phyloP scores from a whole-genome alignment of 2,888 invertebrate species.

The Cheilosia soror region DNA sequence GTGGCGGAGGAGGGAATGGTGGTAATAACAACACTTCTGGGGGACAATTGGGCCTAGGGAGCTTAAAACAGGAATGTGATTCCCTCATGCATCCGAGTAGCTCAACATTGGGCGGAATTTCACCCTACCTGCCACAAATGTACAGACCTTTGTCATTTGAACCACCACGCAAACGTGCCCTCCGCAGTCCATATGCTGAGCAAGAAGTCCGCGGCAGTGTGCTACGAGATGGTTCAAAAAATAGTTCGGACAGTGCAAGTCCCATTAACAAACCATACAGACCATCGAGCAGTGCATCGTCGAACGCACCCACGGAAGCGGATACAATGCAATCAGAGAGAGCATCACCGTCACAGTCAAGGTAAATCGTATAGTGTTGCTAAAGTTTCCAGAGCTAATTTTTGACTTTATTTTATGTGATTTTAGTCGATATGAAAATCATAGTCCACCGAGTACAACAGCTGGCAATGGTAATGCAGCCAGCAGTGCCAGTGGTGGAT shows the following conservation, averaged over 20 bases:
- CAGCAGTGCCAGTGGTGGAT: conserved; percentile 76
- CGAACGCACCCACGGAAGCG: conserved; percentile 84
- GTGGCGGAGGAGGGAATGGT: conserved; percentile 78
- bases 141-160: conserved; percentile 84
- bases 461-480: conserved; percentile 80
- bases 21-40: conserved; percentile 78
- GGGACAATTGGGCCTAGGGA: conserved; percentile 78
- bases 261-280: conserved; percentile 84
- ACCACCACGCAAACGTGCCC: conserved; percentile 85
- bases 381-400: not conserved
- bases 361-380: conserved; percentile 77
- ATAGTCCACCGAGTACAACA: conserved; percentile 83
- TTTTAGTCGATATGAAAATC: conserved; percentile 83
- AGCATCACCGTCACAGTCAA: conserved; percentile 83
- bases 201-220: conserved; percentile 87
- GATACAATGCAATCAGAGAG: conserved; percentile 84
- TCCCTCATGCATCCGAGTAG: conserved; percentile 83
- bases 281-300: conserved; percentile 84
- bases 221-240: conserved; percentile 86
- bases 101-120: conserved; percentile 81
- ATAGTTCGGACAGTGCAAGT: conserved; percentile 84
- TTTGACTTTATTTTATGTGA: conserved; percentile 1
- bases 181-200: conserved; percentile 85
- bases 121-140: conserved; percentile 83
- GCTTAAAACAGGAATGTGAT: conserved; percentile 83